Evolutionary conservation across 2,113 vertebrate species (phyloP), one percentile per base, ranked within the genome.

Genomic region (Hippoglossus stenolepis): DNA sequence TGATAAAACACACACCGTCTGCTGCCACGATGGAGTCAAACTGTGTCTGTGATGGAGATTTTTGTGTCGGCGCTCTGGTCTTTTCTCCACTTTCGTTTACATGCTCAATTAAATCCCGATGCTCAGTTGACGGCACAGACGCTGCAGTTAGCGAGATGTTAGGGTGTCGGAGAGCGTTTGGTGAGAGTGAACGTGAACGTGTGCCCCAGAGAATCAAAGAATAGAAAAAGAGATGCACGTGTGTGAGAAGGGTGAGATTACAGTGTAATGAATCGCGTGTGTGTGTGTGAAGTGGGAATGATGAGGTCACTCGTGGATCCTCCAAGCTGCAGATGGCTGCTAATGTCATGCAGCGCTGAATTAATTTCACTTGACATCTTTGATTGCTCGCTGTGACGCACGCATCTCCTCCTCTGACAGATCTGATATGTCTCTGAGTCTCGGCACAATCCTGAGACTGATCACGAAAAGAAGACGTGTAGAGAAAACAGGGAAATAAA

Each of bases 101-200:
- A 4, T 51, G 17, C 45, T 53, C 69, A 73, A 54, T 18, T 13
- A 17, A 61, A 49, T 65, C 2, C 43, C 24, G 75, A 59, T 57
- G 79, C 5, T 64, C 79, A 74, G 73, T 77, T 77, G 31, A 64
- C 68, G 4, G 57, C 79, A 74, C 82, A 77, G 75, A 77, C 7
- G 61, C 65, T 35, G 75, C 43, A 73, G 65, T 45, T 61, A 40
- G 28, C 5, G 20, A 10, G 59, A 59, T 0, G 51, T 38, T 2
- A 10, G 35, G 9, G 8, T 2, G 0, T 12, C 3, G 2, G 26
- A 65, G 62, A 7, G 35, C 35, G 31, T 35, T 2, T 35, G 61
- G 58, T 0, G 54, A 15, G 23, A 15, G 18, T 21, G 28, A 28
- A 28, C 28, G 4, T 63, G 23, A 20, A 20, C 17, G 18, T 6